Evolutionary conservation across 2,113 vertebrate genomes (phyloP).

Genomic region (Erythrolamprus reginae): DNA sequence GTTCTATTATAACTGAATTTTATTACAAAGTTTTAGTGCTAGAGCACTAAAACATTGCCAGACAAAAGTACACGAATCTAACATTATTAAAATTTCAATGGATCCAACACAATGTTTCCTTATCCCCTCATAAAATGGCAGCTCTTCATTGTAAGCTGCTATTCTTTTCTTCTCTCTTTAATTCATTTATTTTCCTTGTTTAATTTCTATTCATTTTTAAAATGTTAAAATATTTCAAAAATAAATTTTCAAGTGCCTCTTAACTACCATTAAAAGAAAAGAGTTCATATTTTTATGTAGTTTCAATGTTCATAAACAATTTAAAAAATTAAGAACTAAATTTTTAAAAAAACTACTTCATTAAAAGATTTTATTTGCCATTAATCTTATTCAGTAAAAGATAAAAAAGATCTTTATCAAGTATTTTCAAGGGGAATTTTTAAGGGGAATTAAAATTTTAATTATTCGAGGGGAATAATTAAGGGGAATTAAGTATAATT

Average conservation of each 20-base stretch:
- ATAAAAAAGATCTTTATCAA: slow-evolving; percentile 12
- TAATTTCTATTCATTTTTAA: neutral
- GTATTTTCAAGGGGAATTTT: slow-evolving; percentile 9
- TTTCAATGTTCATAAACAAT: neutral
- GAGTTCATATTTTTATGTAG: neutral
- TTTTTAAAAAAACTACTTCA: neutral
- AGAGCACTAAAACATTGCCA: neutral
- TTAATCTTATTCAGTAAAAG: neutral
- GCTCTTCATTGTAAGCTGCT: neutral
- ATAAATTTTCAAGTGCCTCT: neutral
- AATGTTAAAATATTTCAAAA: neutral
- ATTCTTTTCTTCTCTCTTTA: neutral
- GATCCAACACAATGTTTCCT: neutral
- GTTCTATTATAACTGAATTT: neutral
- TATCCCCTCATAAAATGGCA: neutral
- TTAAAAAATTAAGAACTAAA: neutral
- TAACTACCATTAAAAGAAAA: neutral
- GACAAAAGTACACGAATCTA: neutral
- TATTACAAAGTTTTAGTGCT: neutral
- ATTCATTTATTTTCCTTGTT: neutral
- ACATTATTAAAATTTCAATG: neutral
- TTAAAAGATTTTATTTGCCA: neutral
- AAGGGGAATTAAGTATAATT: slow-evolving; percentile 44
- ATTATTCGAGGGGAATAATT: neutral
- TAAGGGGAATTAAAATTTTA: slow-evolving; percentile 11